These are phyloP conservation scores for Tuta absoluta DNA, from an alignment of 2,888 invertebrate genomes.

Conservation along the genomic window DNA sequence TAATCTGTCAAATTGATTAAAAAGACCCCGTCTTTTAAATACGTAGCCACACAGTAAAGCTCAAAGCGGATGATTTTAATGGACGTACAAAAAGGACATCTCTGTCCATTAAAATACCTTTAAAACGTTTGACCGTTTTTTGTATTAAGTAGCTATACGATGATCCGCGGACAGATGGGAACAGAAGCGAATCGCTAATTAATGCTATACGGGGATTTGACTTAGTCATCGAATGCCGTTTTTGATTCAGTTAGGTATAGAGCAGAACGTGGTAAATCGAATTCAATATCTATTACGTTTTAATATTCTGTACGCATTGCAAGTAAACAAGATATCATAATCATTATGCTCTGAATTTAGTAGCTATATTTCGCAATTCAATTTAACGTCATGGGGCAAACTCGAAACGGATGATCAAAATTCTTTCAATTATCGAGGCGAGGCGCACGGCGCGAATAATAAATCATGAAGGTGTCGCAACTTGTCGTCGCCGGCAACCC, in stretches of 20 bases:
- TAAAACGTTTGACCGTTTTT: conserved; percentile 81
- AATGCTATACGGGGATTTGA: conserved; percentile 43
- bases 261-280: background rate
- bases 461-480: conserved; percentile 71
- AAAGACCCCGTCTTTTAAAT: conserved; percentile 60
- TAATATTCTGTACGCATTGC: conserved; percentile 2
- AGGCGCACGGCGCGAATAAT: conserved; percentile 59
- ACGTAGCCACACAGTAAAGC: conserved; percentile 67
- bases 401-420: conserved; percentile 45
- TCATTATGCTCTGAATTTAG: background rate
- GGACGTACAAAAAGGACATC: conserved; percentile 75
- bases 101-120: conserved; percentile 80
- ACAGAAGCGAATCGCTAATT: conserved; percentile 62
- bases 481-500: conserved; percentile 67
- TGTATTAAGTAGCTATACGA: conserved; percentile 74
- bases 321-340: background rate
- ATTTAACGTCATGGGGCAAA: conserved; percentile 24
- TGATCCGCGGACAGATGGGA: conserved; percentile 71
- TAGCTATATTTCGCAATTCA: conserved; percentile 12
- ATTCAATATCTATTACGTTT: background rate
- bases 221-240: background rate
- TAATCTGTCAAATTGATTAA: conserved; percentile 55
- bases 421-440: conserved; percentile 60
- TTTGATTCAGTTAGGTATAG: background rate
- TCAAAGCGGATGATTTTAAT: conserved; percentile 77